Conservation (phyloP, 2,797 vertebrate genomes). For the Masticophis lateralis region DNA sequence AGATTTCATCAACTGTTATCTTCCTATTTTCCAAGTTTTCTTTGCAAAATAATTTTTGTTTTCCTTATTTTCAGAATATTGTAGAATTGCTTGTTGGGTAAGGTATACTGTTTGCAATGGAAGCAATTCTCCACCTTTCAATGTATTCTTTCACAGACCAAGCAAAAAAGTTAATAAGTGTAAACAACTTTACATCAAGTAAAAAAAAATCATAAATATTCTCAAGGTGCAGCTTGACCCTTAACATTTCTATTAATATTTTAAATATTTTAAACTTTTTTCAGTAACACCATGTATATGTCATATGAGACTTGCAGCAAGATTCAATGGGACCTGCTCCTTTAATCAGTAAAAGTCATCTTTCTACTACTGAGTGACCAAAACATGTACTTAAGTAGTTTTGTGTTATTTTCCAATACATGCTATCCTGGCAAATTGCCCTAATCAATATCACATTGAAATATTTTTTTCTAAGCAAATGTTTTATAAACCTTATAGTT, state of each 20-base stretch:
- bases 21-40: neutral
- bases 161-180: neutral
- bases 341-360: too few relatives aligned
- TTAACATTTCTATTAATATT: neutral
- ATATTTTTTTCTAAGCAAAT: neutral
- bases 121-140: neutral
- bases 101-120: neutral
- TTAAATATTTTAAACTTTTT: neutral
- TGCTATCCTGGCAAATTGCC: neutral
- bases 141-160: neutral
- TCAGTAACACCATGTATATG: neutral
- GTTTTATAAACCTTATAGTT: neutral
- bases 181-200: neutral
- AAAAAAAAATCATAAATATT: neutral
- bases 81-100: neutral
- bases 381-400: neutral
- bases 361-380: neutral
- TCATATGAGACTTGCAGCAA: neutral
- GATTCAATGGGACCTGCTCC: neutral
- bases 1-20: neutral
- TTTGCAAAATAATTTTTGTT: neutral
- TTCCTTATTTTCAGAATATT: neutral
- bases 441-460: slow-evolving; percentile 17
- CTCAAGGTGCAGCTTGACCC: neutral
- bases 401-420: slow-evolving; percentile 1